Conservation (phyloP, 35 echinoderm and acorn worm genomes). For the Apostichopus californicus region DNA sequence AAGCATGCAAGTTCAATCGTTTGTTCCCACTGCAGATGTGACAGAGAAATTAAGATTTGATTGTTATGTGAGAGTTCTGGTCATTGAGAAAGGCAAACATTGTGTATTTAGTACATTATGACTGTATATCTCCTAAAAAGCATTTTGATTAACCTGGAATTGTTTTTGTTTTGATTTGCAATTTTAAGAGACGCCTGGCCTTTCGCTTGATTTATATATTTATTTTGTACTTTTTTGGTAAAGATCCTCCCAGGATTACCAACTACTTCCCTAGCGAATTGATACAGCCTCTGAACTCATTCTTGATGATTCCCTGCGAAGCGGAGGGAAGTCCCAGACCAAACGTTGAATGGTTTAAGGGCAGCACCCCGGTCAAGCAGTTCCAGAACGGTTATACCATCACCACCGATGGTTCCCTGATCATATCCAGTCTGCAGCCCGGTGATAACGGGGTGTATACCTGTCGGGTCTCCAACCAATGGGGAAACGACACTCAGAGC, state of each 20-base stretch:
- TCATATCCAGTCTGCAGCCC: constrained; percentile 79
- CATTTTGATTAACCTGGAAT: too few relatives aligned
- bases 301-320: constrained; percentile 69
- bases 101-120: too few relatives aligned
- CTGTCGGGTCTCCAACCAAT: constrained; percentile 73
- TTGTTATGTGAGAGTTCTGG: too few relatives aligned
- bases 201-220: too few relatives aligned
- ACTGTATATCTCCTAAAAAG: too few relatives aligned
- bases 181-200: too few relatives aligned
- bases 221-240: too few relatives aligned
- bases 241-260: constrained; percentile 69
- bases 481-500: constrained; percentile 68
- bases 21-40: too few relatives aligned
- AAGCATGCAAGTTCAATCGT: too few relatives aligned
- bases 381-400: constrained; percentile 82
- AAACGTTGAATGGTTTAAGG: constrained; percentile 81
- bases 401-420: constrained; percentile 65
- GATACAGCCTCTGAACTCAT: constrained; percentile 58
- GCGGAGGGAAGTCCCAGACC: constrained; percentile 73
- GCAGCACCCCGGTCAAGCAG: constrained; percentile 59
- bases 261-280: constrained; percentile 54
- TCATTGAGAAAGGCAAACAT: too few relatives aligned
- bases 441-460: constrained; percentile 79
- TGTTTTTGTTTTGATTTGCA: too few relatives aligned
- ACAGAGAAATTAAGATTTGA: too few relatives aligned